A percentile compares a stretch with the other conserved stretches of the same genome.
Conservation (phyloP, 2,113 vertebrate species). For the Hippolais icterina region DNA sequence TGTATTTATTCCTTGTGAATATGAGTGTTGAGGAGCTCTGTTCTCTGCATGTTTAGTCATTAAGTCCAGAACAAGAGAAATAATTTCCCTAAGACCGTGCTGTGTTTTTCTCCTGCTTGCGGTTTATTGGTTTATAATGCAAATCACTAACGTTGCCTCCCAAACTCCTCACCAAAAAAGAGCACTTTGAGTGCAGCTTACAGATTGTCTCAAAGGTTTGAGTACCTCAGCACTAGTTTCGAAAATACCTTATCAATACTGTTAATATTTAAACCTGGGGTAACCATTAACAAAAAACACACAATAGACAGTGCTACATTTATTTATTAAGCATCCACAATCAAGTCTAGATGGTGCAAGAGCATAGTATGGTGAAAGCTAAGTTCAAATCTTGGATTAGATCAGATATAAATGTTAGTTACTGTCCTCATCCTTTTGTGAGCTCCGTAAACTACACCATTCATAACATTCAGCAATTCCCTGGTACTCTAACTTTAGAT, state of each 20-base stretch:
- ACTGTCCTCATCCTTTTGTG: slow-evolving; percentile 59
- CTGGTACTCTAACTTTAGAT: slow-evolving; percentile 58
- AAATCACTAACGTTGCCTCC: not conserved
- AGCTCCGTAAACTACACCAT: slow-evolving; percentile 56
- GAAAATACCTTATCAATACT: not conserved
- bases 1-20: not conserved
- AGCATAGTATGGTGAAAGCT: slow-evolving; percentile 9
- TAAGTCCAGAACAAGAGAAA: not conserved
- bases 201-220: not conserved
- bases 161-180: not conserved
- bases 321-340: slow-evolving; percentile 36
- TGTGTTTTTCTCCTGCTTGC: not conserved
- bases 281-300: slow-evolving; percentile 35
- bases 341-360: slow-evolving; percentile 37
- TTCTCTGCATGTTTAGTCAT: not conserved
- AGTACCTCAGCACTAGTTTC: not conserved
- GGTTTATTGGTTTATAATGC: not conserved
- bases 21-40: not conserved
- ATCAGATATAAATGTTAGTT: slow-evolving; percentile 58
- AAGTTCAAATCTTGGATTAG: slow-evolving; percentile 48
- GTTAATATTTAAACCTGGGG: slow-evolving; percentile 35
- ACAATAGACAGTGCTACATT: not conserved
- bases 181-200: not conserved
- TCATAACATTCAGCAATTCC: slow-evolving; percentile 66
- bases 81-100: not conserved